Evolutionary conservation across 2,797 vertebrate species (phyloP).

Genomic region (Gobionotothen gibberifrons): DNA sequence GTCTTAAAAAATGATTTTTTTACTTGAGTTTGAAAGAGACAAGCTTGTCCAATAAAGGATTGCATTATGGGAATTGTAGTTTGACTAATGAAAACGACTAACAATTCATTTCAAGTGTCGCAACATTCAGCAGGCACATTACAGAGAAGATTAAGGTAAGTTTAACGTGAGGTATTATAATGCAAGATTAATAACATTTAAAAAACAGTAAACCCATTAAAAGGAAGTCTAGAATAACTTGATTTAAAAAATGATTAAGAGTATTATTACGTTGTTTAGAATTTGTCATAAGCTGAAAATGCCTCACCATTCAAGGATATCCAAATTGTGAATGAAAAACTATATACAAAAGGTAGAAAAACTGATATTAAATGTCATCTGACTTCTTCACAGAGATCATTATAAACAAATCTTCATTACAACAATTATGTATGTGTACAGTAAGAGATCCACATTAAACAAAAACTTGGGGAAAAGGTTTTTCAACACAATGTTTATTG

Average conservation of each 20-base stretch:
- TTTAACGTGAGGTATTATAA: background rate
- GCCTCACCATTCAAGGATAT: too few relatives aligned
- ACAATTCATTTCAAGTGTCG: too few relatives aligned
- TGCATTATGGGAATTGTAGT: slow-evolving; percentile 5
- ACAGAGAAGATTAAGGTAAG: background rate
- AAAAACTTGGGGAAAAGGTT: background rate
- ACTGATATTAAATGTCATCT: too few relatives aligned
- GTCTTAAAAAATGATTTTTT: background rate
- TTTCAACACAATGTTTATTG: slow-evolving; percentile 20
- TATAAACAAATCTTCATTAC: too few relatives aligned
- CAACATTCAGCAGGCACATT: background rate
- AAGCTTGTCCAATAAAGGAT: background rate
- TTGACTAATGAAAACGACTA: background rate
- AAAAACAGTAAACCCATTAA: background rate
- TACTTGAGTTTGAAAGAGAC: too few relatives aligned
- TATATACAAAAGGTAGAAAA: background rate
- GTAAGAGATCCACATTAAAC: background rate
- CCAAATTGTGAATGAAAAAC: background rate
- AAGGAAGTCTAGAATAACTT: too few relatives aligned
- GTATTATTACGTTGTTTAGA: too few relatives aligned
- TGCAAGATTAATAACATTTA: background rate
- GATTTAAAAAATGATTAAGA: too few relatives aligned
- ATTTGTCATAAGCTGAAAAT: too few relatives aligned
- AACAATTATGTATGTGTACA: background rate
- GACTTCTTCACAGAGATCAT: background rate